Evolutionary conservation across 2,888 invertebrate genomes (phyloP).

Genomic region (Steromphala cineraria): DNA sequence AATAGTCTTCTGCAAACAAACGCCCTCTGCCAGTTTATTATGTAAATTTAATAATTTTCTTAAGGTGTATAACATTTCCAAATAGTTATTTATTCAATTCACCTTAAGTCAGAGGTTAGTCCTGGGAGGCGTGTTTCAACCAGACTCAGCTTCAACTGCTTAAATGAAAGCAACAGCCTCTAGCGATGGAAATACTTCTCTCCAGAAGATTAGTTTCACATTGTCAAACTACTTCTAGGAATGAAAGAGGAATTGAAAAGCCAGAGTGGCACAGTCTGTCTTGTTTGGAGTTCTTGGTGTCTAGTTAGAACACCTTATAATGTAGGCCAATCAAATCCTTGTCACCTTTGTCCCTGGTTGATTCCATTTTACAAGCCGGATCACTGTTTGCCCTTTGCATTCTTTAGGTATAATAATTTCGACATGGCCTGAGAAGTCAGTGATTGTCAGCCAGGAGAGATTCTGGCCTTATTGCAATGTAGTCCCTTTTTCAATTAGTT

Average conservation of each 20-base stretch:
- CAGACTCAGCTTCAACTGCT: not conserved
- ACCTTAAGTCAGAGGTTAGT: not conserved
- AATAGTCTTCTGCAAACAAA: not conserved
- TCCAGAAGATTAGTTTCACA: not conserved
- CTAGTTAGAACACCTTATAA: not conserved
- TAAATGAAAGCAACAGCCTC: not conserved
- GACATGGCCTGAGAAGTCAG: conserved; percentile 17
- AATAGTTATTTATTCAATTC: not conserved
- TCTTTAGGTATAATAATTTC: conserved; percentile 6
- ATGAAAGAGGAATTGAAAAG: conserved; percentile 4
- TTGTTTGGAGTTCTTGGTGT: not conserved
- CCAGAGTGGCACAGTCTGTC: not conserved
- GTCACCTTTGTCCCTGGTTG: not conserved
- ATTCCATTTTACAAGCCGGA: not conserved
- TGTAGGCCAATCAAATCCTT: not conserved
- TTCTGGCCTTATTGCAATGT: not conserved
- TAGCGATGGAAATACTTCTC: not conserved
- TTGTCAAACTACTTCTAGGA: not conserved
- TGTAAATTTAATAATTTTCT: not conserved
- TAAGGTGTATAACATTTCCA: not conserved
- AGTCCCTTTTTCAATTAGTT: conserved; percentile 14
- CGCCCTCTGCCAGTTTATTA: not conserved
- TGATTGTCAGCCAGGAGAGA: not conserved
- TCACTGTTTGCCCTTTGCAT: conserved; percentile 17
- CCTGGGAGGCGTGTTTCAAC: not conserved